Evolutionary conservation across 1,140 invertebrate genomes (phyloP).

Genomic region (Lasioglossum albipes): DNA sequence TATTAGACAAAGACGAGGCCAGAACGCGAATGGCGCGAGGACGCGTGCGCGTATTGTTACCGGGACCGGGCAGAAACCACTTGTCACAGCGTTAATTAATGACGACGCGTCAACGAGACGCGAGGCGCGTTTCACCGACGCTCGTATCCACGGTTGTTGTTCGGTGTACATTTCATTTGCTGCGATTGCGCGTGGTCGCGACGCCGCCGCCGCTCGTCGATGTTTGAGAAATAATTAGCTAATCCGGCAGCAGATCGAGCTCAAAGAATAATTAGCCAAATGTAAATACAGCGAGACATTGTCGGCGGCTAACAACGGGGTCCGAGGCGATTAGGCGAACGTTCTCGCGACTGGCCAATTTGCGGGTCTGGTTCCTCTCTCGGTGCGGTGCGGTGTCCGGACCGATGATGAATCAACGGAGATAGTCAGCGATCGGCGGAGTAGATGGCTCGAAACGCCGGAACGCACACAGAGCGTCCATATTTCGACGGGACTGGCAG

Average conservation of each 20-base stretch:
- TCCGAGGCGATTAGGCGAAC: neutral
- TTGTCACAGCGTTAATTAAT: slow-evolving; percentile 9
- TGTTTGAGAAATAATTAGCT: slow-evolving; percentile 5
- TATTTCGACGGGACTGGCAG: slow-evolving; percentile 27
- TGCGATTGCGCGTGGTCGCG: neutral
- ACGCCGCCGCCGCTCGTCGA: neutral
- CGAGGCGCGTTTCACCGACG: neutral
- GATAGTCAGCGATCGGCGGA: slow-evolving; percentile 11
- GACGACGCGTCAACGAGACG: slow-evolving; percentile 1
- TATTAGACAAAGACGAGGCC: too few species aligned
- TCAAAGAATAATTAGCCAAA: neutral
- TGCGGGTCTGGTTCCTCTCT: neutral
- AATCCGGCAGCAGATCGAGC: neutral
- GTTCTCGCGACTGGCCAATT: neutral
- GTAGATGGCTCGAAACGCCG: slow-evolving; percentile 13
- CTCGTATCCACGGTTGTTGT: neutral
- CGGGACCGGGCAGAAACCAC: neutral
- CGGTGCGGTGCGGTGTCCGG: too few species aligned
- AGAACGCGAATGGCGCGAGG: neutral
- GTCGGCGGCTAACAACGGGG: neutral
- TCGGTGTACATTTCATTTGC: neutral
- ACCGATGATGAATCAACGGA: slow-evolving; percentile 10
- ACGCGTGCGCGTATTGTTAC: neutral
- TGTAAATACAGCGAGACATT: neutral
- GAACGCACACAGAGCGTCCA: slow-evolving; percentile 36